These are phyloP conservation scores for Ispidina lecontei DNA, from an alignment of 2,797 vertebrate species.

Conservation along the genomic window DNA sequence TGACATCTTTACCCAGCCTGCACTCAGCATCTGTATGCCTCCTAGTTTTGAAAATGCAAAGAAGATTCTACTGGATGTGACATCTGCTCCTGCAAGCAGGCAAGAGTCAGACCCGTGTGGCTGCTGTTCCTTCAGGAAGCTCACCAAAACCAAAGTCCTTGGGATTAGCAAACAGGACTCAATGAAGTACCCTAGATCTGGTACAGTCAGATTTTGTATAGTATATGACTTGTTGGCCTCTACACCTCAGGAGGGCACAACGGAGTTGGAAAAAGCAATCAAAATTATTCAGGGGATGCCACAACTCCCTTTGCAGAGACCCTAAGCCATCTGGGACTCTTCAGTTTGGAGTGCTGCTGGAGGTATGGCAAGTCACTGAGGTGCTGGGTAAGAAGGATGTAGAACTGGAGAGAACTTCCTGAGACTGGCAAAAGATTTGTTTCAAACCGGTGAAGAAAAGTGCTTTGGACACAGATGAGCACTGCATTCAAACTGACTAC, in stretches of 20 bases:
- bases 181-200: not conserved
- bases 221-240: not conserved
- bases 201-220: not conserved
- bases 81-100: not conserved
- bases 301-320: not conserved
- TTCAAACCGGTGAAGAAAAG: not conserved
- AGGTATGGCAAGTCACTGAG: not conserved
- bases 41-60: not conserved
- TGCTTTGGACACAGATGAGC: not conserved
- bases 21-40: not conserved
- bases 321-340: not conserved
- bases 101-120: not conserved
- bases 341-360: not conserved
- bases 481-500: not conserved
- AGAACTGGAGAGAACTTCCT: not conserved
- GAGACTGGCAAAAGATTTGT: not conserved
- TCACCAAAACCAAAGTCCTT: not conserved
- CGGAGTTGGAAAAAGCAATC: not conserved
- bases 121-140: not conserved
- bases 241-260: not conserved
- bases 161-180: not conserved
- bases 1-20: not conserved
- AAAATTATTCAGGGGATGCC: not conserved
- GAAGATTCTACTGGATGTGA: not conserved
- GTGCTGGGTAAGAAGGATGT: not conserved